Conservation (phyloP, 2,888 invertebrate genomes). For the Zaprionus bogoriensis region DNA sequence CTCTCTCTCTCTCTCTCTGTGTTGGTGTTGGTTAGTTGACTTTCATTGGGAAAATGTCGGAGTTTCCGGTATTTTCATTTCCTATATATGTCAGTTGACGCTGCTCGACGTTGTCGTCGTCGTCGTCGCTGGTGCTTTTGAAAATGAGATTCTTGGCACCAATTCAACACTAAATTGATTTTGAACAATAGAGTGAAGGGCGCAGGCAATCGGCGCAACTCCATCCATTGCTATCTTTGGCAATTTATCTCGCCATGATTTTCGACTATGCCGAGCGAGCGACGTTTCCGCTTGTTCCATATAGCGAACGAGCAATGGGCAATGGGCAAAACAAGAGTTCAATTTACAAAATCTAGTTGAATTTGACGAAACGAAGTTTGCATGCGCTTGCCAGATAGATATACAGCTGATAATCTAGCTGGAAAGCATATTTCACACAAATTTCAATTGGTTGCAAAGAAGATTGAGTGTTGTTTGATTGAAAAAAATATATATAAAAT, state of each 20-base stretch:
- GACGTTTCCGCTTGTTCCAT: conserved; percentile 46
- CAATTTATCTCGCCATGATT: conserved; percentile 72
- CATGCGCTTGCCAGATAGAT: conserved; percentile 38
- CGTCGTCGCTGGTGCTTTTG: conserved; percentile 45
- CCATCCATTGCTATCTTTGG: conserved; percentile 65
- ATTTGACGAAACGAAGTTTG: conserved; percentile 39
- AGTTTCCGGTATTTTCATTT: conserved; percentile 55
- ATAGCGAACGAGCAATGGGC: conserved; percentile 1
- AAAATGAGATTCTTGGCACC: conserved; percentile 82
- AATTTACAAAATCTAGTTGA: conserved; percentile 16
- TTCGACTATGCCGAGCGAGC: conserved; percentile 48
- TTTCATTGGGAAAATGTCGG: conserved; percentile 49
- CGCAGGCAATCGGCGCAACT: conserved; percentile 27
- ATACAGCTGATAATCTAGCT: conserved; percentile 2
- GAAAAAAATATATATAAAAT: not conserved
- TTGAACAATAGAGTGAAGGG: conserved; percentile 71
- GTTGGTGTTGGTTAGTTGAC: conserved; percentile 41
- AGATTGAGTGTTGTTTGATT: not conserved
- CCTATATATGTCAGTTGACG: conserved; percentile 43
- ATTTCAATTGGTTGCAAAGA: not conserved
- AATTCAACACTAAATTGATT: conserved; percentile 82
- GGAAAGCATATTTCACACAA: not conserved
- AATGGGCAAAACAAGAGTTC: conserved; percentile 23
- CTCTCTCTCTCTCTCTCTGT: not conserved
- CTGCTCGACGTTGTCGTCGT: conserved; percentile 11